A percentile compares a stretch with the other conserved stretches of the same genome.
Evolutionary conservation across 2,888 invertebrate species (phyloP).

Genomic region (Siphlonurus alternatus): DNA sequence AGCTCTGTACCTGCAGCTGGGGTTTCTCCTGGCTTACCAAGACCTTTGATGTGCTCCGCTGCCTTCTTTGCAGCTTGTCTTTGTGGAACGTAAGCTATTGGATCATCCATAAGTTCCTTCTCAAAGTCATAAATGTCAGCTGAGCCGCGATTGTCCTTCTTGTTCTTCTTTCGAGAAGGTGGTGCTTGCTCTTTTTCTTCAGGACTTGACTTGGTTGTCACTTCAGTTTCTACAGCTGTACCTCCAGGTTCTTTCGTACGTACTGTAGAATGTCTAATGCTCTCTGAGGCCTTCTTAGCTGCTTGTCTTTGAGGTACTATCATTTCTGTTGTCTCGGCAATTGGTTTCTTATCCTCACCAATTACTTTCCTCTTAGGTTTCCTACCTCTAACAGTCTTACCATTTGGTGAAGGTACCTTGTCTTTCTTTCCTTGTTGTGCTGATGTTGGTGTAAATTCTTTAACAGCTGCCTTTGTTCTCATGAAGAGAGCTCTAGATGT

Average conservation of each 20-base stretch:
- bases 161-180: conserved; percentile 8
- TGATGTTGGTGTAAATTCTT: conserved; percentile 56
- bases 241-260: conserved; percentile 20
- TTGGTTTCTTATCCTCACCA: conserved; percentile 32
- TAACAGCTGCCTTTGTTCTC: conserved; percentile 70
- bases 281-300: conserved; percentile 80
- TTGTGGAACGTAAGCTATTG: conserved; percentile 55
- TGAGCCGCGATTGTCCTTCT: neutral
- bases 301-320: conserved; percentile 83
- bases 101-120: conserved; percentile 35
- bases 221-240: conserved; percentile 21
- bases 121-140: conserved; percentile 34
- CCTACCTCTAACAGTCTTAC: conserved; percentile 11
- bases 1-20: conserved; percentile 26
- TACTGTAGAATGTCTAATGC: conserved; percentile 50
- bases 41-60: conserved; percentile 71
- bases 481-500: conserved; percentile 24
- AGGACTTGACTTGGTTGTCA: conserved; percentile 24
- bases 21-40: conserved; percentile 20
- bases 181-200: conserved; percentile 13
- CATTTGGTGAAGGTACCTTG: conserved; percentile 18
- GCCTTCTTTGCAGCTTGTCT: conserved; percentile 83
- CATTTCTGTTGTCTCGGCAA: conserved; percentile 47
- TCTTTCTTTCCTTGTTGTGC: conserved; percentile 12
- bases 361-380: conserved; percentile 20